A percentile compares a stretch with the other conserved stretches of the same genome.
Evolutionary conservation across 2,797 vertebrate species (phyloP).

Genomic region (Choloepus didactylus): DNA sequence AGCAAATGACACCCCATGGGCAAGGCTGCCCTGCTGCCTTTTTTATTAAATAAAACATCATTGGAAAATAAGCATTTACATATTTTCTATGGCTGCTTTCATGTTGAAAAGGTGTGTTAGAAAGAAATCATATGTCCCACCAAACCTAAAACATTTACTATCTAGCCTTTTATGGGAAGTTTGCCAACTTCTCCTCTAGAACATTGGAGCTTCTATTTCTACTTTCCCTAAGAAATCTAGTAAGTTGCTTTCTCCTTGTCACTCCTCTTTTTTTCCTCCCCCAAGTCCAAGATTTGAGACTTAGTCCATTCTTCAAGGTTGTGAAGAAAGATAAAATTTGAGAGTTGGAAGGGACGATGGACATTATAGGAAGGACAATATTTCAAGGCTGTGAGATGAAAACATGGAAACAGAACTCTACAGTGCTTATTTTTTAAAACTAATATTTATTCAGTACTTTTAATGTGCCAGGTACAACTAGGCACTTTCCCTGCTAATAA

Average conservation of each 20-base stretch:
- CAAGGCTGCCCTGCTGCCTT: neutral
- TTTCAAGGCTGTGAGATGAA: neutral
- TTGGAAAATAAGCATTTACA: neutral
- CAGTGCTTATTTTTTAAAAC: neutral
- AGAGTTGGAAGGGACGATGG: neutral
- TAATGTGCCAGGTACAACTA: neutral
- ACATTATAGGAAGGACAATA: neutral
- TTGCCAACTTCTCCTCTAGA: neutral
- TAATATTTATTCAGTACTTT: conserved; percentile 25
- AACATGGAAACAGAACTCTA: neutral
- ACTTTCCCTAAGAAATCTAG: neutral
- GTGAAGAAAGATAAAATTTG: neutral
- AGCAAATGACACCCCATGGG: neutral
- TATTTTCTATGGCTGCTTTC: neutral
- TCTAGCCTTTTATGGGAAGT: neutral
- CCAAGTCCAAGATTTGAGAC: neutral
- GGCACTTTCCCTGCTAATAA: neutral
- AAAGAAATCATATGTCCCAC: neutral
- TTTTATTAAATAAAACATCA: conserved; percentile 13
- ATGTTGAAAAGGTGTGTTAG: neutral
- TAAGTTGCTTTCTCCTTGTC: neutral
- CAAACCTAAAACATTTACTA: neutral
- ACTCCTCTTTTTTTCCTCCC: neutral
- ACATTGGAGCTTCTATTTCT: neutral
- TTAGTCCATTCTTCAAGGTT: neutral